Evolutionary conservation across 2,888 invertebrate species (phyloP), one percentile per base, ranked within the genome.

Genomic region (Lepidocyrtinus sp.): DNA sequence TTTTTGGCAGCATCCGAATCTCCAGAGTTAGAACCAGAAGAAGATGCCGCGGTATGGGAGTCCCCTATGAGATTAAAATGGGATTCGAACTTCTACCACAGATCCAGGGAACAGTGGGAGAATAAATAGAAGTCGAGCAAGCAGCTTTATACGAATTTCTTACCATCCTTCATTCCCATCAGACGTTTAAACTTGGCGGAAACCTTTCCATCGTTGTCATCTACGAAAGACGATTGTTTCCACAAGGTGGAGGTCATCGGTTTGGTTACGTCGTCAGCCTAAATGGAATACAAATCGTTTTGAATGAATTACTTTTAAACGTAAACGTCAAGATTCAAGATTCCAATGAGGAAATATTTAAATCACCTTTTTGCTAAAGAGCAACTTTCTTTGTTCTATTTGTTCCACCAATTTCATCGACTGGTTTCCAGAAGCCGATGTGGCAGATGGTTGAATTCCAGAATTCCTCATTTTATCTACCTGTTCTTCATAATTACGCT

Each of bases 131-230:
- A 12, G 46, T n/a, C n/a, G n/a, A n/a, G n/a, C n/a, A n/a, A n/a
- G n/a, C n/a, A n/a, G n/a, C n/a, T 65, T 19, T 46, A 21, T 22
- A 19, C 12, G 15, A 22, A 19, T 27, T 70, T 69, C 90, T 90
- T 89, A 55, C 90, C 90, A 24, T 92, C 92, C 89, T 94, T 95
- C 83, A 98, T 97, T 67, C 98, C 98, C 98, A 99, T 98, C 64
- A 99, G 91, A 83, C 98, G 92, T 90, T 97, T 95, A 89, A 99
- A 99, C 90, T 98, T 99, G 77, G 94, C 95, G 0, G 96, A 95
- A 87, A 96, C 94, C 89, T 94, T 95, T 82, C 97, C 97, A 89
- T 97, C 97, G 22, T 93, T 92, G 89, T 98, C 97, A 88, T 96
- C 94, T 0, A 95, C 93, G 89, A 98, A 97, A 25, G 94, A 93